A percentile compares a stretch with the other conserved stretches of the same genome.
phyloP scores from a whole-genome alignment of 2,888 invertebrate genomes.

The Trichopria drosophilae region DNA sequence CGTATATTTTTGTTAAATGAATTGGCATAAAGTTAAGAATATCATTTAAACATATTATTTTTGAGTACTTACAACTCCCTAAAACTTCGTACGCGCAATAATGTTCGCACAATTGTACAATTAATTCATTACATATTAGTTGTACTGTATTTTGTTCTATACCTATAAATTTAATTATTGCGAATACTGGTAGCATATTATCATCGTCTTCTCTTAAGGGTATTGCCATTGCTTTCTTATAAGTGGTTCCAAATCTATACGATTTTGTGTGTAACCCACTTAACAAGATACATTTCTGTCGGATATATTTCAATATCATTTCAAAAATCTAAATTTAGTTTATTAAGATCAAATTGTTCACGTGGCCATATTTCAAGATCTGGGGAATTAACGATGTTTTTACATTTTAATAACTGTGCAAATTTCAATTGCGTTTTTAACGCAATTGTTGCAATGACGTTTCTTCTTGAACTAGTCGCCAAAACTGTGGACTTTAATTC shows the following conservation, averaged over 20 bases:
- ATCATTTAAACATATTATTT: background rate
- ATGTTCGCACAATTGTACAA: constrained; percentile 4
- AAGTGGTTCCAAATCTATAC: constrained; percentile 1
- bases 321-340: constrained; percentile 4
- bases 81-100: constrained; percentile 6
- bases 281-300: too few relatives aligned
- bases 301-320: too few relatives aligned
- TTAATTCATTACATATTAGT: constrained; percentile 1
- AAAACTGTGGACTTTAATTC: constrained; percentile 12
- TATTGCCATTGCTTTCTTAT: constrained; percentile 11
- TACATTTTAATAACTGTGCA: constrained; percentile 3
- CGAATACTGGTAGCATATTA: constrained; percentile 15
- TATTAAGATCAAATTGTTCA: background rate
- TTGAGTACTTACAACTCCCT: background rate
- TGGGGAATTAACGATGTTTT: background rate
- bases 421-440: constrained; percentile 10
- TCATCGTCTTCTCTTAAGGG: constrained; percentile 3
- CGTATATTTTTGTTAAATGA: too few relatives aligned
- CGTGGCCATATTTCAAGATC: constrained; percentile 13
- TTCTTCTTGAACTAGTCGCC: constrained; percentile 12
- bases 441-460: constrained; percentile 11
- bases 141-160: background rate
- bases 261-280: constrained; percentile 7
- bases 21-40: background rate
- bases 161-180: constrained; percentile 5